A percentile compares a stretch with the other conserved stretches of the same genome.
Evolutionary conservation across 1,140 invertebrate species (phyloP).

Genomic region (Pantala flavescens): DNA sequence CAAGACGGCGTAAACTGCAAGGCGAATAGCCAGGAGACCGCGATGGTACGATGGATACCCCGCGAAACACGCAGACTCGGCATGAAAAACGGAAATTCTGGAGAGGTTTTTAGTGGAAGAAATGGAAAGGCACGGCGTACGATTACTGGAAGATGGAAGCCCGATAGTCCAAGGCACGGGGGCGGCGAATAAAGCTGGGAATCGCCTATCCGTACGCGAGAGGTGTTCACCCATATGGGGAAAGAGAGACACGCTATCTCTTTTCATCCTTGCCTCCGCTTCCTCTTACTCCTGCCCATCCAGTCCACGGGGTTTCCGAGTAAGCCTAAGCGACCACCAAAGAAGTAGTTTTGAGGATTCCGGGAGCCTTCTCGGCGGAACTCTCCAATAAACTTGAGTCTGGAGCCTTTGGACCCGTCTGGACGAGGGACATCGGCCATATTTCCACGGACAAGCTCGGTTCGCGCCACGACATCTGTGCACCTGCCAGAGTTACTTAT

Average conservation of each 20-base stretch:
- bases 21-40: too few species aligned
- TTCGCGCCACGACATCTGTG: conserved; percentile 2
- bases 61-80: too few species aligned
- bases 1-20: too few species aligned
- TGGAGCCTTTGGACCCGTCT: neutral
- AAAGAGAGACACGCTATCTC: neutral
- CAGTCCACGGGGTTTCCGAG: neutral
- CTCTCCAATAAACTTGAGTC: neutral
- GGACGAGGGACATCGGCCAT: neutral
- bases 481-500: neutral
- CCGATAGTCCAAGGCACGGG: too few species aligned
- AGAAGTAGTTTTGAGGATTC: neutral
- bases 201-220: too few species aligned
- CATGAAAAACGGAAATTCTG: too few species aligned
- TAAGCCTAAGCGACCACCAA: neutral
- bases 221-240: too few species aligned
- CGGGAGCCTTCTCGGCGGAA: conserved; percentile 1
- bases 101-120: too few species aligned
- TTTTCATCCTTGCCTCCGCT: neutral
- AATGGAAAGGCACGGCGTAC: too few species aligned
- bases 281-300: neutral
- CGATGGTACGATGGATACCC: too few species aligned
- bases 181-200: too few species aligned
- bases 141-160: too few species aligned
- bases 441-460: neutral